phyloP scores from a whole-genome alignment of 1,140 invertebrate species.

The Drosophila albomicans region DNA sequence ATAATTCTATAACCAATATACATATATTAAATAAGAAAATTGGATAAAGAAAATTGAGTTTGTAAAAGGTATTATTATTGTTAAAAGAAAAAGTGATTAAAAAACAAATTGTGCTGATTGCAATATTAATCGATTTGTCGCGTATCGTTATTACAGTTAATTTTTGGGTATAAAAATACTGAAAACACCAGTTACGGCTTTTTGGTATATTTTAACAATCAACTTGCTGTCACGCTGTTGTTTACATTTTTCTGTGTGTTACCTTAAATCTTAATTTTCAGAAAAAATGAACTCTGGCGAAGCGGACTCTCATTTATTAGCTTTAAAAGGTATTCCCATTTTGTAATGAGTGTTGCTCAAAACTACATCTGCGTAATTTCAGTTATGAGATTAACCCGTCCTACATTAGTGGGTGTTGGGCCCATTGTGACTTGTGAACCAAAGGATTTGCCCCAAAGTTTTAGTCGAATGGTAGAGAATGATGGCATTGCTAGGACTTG shows the following conservation, averaged over 20 bases:
- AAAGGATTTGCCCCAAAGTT: conserved; percentile 55
- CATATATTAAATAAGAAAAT: too few relatives aligned
- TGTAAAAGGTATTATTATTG: too few relatives aligned
- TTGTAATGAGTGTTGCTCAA: background rate
- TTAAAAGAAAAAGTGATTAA: too few relatives aligned
- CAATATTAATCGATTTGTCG: background rate
- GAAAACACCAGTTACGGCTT: background rate
- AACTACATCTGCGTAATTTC: background rate
- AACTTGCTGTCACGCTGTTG: conserved; percentile 2
- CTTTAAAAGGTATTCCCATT: conserved; percentile 54
- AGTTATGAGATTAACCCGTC: conserved; percentile 70
- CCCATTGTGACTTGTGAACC: conserved; percentile 66
- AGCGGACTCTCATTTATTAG: conserved; percentile 64
- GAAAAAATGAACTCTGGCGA: conserved; percentile 56
- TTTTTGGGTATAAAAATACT: background rate
- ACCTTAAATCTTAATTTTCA: background rate
- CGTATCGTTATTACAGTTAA: background rate
- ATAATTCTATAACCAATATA: too few relatives aligned
- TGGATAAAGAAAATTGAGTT: too few relatives aligned
- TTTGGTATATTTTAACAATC: background rate
- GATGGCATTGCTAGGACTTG: conserved; percentile 50
- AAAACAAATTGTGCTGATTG: too few relatives aligned
- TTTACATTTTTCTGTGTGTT: conserved; percentile 18
- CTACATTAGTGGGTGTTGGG: conserved; percentile 60
- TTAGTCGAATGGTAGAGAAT: conserved; percentile 38